Evolutionary conservation across 2,888 invertebrate genomes (phyloP).

Genomic region (Monochamus alternatus): DNA sequence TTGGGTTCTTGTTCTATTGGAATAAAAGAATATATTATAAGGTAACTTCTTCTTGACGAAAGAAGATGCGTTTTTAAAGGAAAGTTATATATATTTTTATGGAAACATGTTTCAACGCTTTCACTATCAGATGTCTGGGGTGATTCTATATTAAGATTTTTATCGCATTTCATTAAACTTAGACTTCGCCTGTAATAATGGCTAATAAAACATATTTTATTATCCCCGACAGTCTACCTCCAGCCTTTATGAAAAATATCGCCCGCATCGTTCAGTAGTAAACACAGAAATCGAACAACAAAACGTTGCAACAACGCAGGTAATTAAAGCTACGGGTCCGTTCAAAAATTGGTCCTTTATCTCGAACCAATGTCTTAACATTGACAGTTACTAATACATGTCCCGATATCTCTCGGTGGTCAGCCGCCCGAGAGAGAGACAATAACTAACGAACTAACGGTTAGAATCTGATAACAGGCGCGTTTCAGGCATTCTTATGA

Average conservation of each 20-base stretch:
- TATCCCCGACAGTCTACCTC: not conserved
- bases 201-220: not conserved
- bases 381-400: constrained; percentile 66
- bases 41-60: too few relatives aligned
- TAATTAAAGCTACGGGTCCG: constrained; percentile 25
- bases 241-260: constrained; percentile 2
- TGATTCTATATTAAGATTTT: too few relatives aligned
- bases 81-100: too few relatives aligned
- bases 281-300: constrained; percentile 22
- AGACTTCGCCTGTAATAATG: too few relatives aligned
- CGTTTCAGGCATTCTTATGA: constrained; percentile 64
- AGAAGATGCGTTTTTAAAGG: too few relatives aligned
- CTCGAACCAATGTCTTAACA: constrained; percentile 54
- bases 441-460: constrained; percentile 67
- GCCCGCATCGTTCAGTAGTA: constrained; percentile 25
- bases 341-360: constrained; percentile 55
- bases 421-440: constrained; percentile 65
- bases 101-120: too few relatives aligned
- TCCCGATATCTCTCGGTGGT: constrained; percentile 62
- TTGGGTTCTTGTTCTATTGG: too few relatives aligned
- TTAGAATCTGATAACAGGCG: constrained; percentile 66
- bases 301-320: constrained; percentile 24
- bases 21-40: too few relatives aligned
- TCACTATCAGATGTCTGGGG: too few relatives aligned
- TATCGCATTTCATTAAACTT: too few relatives aligned